Conservation (phyloP, 2,797 vertebrate genomes). For the Sciurus carolinensis region DNA sequence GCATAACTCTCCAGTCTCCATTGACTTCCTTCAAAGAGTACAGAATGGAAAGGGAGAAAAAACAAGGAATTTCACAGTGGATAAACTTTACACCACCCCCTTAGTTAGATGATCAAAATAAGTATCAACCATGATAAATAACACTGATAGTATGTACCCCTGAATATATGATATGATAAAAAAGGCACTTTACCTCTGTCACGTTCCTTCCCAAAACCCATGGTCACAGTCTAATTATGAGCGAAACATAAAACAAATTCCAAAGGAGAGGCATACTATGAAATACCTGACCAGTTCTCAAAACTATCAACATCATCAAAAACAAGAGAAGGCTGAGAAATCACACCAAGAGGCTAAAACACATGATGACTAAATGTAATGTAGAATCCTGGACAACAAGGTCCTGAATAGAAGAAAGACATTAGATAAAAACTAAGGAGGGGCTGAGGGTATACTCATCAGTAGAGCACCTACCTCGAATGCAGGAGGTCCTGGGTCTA, state of each 20-base stretch:
- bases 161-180: neutral
- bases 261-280: neutral
- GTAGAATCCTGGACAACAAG: neutral
- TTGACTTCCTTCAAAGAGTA: neutral
- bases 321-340: constrained; percentile 3
- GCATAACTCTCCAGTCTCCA: neutral
- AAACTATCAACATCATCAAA: neutral
- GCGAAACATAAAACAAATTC: constrained; percentile 9
- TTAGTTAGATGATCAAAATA: neutral
- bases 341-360: neutral
- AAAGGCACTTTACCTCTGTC: neutral
- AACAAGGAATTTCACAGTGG: neutral
- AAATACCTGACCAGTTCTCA: neutral
- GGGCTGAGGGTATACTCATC: neutral
- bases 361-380: neutral
- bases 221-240: neutral
- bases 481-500: neutral
- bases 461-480: neutral
- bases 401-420: neutral
- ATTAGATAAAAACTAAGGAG: neutral
- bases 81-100: neutral
- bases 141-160: neutral
- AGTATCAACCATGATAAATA: neutral
- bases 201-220: neutral
- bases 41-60: neutral